phyloP scores from a whole-genome alignment of 2,113 vertebrate species.

The Cercocebus atys region DNA sequence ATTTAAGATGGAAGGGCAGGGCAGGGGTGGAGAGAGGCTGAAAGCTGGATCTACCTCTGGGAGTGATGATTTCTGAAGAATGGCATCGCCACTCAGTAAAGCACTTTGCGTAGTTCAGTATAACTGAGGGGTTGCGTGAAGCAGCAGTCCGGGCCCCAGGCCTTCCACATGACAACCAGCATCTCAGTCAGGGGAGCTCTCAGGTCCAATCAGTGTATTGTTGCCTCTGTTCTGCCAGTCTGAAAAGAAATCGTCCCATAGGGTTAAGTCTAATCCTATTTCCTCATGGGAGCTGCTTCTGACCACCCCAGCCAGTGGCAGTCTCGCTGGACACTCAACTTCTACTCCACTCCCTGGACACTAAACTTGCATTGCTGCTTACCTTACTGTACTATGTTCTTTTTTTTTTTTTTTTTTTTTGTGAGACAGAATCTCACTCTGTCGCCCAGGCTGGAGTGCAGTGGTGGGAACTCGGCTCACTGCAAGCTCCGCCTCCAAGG shows the following conservation, averaged over 20 bases:
- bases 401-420: no score
- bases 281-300: neutral
- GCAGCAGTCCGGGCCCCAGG: no score
- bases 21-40: neutral
- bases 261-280: neutral
- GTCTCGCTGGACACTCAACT: neutral
- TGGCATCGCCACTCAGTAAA: neutral
- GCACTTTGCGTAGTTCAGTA: neutral
- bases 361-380: neutral
- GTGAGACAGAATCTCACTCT: no score
- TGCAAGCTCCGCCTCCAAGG: no score
- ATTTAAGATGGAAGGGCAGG: neutral
- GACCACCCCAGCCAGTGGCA: neutral
- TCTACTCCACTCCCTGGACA: neutral
- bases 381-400: neutral
- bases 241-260: neutral
- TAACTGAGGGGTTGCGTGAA: neutral
- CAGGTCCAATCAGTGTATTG: neutral
- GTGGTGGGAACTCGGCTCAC: no score
- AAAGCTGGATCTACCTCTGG: neutral
- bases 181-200: neutral
- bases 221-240: neutral
- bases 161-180: neutral
- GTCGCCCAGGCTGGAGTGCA: no score
- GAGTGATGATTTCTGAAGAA: neutral